These are phyloP conservation scores for Thysanoteuthis rhombus DNA, from an alignment of 2,888 invertebrate species.

Conservation along the genomic window DNA sequence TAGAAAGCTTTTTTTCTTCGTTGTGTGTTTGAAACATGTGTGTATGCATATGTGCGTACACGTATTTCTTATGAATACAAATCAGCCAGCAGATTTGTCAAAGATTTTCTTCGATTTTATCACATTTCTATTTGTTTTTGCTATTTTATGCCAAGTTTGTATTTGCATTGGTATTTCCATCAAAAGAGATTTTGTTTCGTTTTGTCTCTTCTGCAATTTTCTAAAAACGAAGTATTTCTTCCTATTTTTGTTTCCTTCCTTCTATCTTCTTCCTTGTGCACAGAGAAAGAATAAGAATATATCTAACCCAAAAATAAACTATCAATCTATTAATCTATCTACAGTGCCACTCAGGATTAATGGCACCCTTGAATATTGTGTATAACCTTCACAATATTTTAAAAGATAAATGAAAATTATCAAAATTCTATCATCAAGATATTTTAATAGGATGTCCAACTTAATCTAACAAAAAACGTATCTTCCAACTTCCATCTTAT, in stretches of 20 bases:
- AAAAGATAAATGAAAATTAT: no score
- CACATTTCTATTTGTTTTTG: background rate
- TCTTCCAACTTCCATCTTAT: no score
- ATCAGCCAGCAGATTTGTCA: background rate
- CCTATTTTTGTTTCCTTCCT: background rate
- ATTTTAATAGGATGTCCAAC: no score
- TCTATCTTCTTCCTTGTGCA: background rate
- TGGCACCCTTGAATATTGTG: no score
- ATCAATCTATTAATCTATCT: background rate
- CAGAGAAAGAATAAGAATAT: background rate
- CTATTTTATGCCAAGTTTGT: background rate
- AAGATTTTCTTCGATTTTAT: background rate
- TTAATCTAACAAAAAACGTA: no score
- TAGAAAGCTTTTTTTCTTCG: background rate
- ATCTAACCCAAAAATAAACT: background rate
- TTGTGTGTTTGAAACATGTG: background rate
- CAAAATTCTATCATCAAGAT: no score
- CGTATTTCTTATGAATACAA: background rate
- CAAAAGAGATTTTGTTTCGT: background rate
- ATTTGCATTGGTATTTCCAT: no score
- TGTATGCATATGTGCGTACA: background rate
- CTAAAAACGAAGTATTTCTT: background rate
- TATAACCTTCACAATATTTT: no score
- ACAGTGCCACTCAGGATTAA: no score
- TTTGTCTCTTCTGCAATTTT: background rate